These are phyloP conservation scores for Leptonema lineaticorne DNA, from an alignment of 1,140 invertebrate species.

Conservation along the genomic window DNA sequence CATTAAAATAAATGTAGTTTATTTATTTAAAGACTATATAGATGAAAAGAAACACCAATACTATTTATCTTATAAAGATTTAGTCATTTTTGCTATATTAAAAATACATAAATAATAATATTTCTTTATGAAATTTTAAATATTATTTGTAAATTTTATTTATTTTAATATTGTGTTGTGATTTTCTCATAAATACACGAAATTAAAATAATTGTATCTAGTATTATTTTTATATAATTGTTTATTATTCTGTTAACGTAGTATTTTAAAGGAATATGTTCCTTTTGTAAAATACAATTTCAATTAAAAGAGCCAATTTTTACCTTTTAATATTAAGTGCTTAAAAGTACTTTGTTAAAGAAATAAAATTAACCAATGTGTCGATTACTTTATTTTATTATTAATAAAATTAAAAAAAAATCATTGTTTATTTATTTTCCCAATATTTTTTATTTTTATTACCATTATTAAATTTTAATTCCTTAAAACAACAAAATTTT, in stretches of 20 bases:
- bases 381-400: conserved; percentile 13
- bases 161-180: conserved; percentile 6
- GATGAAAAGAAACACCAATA: conserved; percentile 5
- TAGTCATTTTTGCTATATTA: background rate
- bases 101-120: too few species aligned
- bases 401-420: conserved; percentile 4
- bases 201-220: background rate
- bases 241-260: background rate
- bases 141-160: conserved; percentile 16
- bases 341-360: background rate
- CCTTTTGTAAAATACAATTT: background rate
- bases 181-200: background rate
- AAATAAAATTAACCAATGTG: background rate
- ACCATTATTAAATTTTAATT: too few species aligned
- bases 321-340: too few species aligned
- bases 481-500: too few species aligned
- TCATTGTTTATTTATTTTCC: background rate
- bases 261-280: background rate
- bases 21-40: conserved; percentile 6
- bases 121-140: background rate
- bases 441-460: background rate
- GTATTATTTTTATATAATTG: background rate
- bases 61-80: conserved; percentile 1
- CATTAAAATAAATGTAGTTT: conserved; percentile 5
- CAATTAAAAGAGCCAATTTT: too few species aligned